phyloP scores from a whole-genome alignment of 2,888 invertebrate genomes.

The Melieria omissa region DNA sequence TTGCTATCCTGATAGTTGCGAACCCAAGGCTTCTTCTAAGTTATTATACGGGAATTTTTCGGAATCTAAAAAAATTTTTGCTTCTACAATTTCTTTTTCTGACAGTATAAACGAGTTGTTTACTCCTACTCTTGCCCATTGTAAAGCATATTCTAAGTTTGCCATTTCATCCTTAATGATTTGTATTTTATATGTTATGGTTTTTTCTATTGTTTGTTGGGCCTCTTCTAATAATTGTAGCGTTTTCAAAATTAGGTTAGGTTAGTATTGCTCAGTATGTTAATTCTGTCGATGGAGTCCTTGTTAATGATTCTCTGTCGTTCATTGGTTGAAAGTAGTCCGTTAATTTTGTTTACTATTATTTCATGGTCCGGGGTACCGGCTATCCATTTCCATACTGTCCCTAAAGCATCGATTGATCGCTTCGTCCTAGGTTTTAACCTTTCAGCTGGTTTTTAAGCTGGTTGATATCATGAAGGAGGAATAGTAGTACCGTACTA shows the following conservation, averaged over 20 bases:
- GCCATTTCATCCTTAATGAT: constrained; percentile 39
- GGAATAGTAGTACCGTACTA: no score
- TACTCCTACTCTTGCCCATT: no score
- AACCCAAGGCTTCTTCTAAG: constrained; percentile 38
- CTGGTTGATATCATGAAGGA: no score
- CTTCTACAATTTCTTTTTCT: no score
- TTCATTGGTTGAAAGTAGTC: constrained; percentile 30
- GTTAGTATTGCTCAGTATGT: constrained; percentile 13
- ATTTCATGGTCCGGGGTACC: constrained; percentile 25
- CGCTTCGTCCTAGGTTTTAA: no score
- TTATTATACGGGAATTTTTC: no score
- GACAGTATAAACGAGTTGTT: no score
- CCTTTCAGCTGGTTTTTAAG: no score
- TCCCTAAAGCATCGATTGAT: constrained; percentile 23
- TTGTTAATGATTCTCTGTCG: constrained; percentile 34
- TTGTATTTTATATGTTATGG: constrained; percentile 38
- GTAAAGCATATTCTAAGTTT: no score
- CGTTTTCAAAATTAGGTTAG: constrained; percentile 26
- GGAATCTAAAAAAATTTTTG: no score
- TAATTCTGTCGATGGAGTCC: no score
- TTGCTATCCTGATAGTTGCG: constrained; percentile 39
- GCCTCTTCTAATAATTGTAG: constrained; percentile 16
- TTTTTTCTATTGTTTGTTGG: constrained; percentile 20
- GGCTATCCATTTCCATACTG: constrained; percentile 33
- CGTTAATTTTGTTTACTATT: constrained; percentile 27